Conservation (phyloP, 2,113 vertebrate species). For the Merops nubicus region DNA sequence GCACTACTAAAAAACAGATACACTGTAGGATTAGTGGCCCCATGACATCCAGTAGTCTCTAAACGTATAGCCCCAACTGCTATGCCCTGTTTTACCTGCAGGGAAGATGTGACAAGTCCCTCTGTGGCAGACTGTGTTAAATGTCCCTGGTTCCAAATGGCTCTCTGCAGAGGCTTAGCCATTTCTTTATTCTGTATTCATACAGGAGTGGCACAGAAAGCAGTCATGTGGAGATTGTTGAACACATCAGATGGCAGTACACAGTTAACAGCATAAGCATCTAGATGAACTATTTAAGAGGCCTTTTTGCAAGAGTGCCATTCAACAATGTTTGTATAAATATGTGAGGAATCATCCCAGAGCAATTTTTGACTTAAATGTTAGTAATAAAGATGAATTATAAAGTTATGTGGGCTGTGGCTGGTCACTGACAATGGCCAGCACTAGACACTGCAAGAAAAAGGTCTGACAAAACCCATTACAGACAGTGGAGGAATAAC, state of each 20-base stretch:
- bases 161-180: not conserved
- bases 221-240: not conserved
- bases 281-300: not conserved
- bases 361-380: not conserved
- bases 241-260: not conserved
- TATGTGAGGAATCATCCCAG: not conserved
- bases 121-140: not conserved
- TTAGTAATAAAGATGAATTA: not conserved
- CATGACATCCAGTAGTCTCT: not conserved
- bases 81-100: not conserved
- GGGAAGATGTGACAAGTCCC: not conserved
- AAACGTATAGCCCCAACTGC: not conserved
- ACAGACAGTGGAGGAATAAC: not conserved
- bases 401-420: not conserved
- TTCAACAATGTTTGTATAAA: not conserved
- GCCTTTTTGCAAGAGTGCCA: not conserved
- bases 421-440: not conserved
- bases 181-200: not conserved
- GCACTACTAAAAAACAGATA: not conserved
- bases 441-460: not conserved
- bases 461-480: not conserved
- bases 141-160: not conserved
- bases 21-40: not conserved
- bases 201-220: not conserved
- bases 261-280: not conserved